Evolutionary conservation across 2,888 invertebrate genomes (phyloP), one percentile per base, ranked within the genome.

Genomic region (Phymatocera aterrima): DNA sequence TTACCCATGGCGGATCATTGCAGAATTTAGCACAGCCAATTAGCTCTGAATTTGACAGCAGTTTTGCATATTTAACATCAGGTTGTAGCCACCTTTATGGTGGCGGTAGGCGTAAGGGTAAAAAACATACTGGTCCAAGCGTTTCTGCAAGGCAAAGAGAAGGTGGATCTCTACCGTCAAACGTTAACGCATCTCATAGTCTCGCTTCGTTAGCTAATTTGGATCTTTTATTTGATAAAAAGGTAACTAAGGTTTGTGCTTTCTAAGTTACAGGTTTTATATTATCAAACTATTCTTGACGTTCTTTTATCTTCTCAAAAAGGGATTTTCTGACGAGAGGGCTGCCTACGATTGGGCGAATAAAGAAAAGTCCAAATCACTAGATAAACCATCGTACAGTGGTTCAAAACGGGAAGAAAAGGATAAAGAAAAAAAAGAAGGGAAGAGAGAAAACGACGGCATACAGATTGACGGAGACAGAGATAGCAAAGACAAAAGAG

Each of bases 161-260:
- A 90, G 94, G 94, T 80, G 95, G 94, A 60, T 93, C 93, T 70
- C 87, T 93, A 82, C 93, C 93, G 1, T 92, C 92, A 79, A 93
- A 93, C 89, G 93, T 93, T 78, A 92, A 93, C 86, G 91, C 91
- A 34, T 91, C 92, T 10, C 89, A 90, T 79, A 90, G 87, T 80
- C 85, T 90, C 78, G 88, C 88, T 65, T 87, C 90, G 15, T 83
- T 89, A 78, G 88, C 85, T 77, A 90, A 89, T 83, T 84, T 89
- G 77, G 90, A 90, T 80, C 81, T 89, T 77, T 83, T 87, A 65
- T 90, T 89, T 75, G 90, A 90, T 80, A 89, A 89, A 81, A 90
- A 90, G 87, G 89, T 90, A 28, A 4, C 4, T 28, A 57, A 57
- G 28, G 15, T 24, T 10, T 8, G n/a, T n/a, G 28, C 4, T 40